These are phyloP conservation scores for Apotomis turbidana DNA, from an alignment of 2,888 invertebrate species.

Conservation along the genomic window DNA sequence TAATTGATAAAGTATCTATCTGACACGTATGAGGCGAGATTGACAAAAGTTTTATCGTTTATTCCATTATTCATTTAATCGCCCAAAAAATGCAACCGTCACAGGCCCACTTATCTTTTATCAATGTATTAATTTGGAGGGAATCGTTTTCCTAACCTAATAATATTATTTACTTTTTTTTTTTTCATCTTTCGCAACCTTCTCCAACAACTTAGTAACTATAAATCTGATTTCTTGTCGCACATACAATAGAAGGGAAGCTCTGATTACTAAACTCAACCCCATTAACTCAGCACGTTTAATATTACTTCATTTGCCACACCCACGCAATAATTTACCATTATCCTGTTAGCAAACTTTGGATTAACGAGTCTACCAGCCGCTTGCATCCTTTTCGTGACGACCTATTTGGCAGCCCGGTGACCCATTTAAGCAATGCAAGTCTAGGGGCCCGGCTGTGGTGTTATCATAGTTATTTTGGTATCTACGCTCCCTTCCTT, in stretches of 20 bases:
- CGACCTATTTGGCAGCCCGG: conserved; percentile 32
- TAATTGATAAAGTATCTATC: no score
- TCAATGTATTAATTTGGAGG: no score
- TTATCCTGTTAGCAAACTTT: conserved; percentile 35
- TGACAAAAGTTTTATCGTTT: no score
- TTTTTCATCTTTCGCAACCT: no score
- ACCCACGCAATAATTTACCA: conserved; percentile 33
- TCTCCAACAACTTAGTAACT: neutral
- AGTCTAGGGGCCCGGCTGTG: conserved; percentile 31
- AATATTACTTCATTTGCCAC: conserved; percentile 26
- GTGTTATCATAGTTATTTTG: conserved; percentile 21
- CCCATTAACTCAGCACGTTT: conserved; percentile 10
- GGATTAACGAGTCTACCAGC: conserved; percentile 26
- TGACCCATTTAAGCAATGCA: conserved; percentile 39
- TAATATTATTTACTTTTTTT: no score
- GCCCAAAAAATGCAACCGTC: no score
- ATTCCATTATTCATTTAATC: no score
- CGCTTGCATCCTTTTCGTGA: conserved; percentile 34
- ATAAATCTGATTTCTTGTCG: neutral
- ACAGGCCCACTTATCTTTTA: no score
- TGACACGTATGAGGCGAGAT: no score
- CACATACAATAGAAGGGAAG: conserved; percentile 1
- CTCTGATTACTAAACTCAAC: conserved; percentile 7
- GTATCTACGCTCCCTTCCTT: conserved; percentile 9
- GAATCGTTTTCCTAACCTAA: no score